A percentile compares a stretch with the other conserved stretches of the same genome.
Conservation (phyloP, 2,797 vertebrate species). For the Anniella stebbinsi region DNA sequence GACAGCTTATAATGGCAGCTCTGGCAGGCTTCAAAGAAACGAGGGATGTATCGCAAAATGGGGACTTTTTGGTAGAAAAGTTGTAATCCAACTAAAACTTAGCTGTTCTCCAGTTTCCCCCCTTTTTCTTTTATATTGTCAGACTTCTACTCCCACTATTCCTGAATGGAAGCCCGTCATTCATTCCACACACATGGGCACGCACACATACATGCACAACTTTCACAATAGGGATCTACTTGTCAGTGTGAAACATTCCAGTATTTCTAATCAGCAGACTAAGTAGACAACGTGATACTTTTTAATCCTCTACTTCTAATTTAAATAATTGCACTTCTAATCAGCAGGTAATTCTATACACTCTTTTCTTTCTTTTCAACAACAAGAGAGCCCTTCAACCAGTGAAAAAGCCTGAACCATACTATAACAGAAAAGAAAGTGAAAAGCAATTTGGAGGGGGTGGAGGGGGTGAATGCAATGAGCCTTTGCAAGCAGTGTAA, state of each 20-base stretch:
- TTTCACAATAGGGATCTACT: neutral
- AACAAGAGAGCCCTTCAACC: conserved; percentile 4
- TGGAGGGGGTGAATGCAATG: neutral
- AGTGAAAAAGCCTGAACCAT: neutral
- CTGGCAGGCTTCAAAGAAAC: conserved; percentile 16
- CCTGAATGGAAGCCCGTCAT: neutral
- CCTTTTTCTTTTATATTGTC: neutral
- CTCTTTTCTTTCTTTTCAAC: conserved; percentile 35
- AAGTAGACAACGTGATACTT: neutral
- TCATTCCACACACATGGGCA: neutral
- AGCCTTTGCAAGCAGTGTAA: neutral
- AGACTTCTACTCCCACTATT: neutral
- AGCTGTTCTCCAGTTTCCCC: neutral
- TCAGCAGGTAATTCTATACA: conserved; percentile 41
- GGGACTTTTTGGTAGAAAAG: neutral
- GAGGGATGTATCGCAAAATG: neutral
- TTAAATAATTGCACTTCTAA: conserved; percentile 37
- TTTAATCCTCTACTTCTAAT: conserved; percentile 37
- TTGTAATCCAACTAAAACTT: neutral
- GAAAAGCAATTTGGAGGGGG: conserved; percentile 8
- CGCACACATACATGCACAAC: too few relatives aligned
- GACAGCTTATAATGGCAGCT: neutral
- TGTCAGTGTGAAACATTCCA: neutral
- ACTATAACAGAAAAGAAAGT: conserved; percentile 1
- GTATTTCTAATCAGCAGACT: conserved; percentile 25